Evolutionary conservation across 2,888 invertebrate genomes (phyloP), one percentile per base, ranked within the genome.

Genomic region (Cinara cedri): DNA sequence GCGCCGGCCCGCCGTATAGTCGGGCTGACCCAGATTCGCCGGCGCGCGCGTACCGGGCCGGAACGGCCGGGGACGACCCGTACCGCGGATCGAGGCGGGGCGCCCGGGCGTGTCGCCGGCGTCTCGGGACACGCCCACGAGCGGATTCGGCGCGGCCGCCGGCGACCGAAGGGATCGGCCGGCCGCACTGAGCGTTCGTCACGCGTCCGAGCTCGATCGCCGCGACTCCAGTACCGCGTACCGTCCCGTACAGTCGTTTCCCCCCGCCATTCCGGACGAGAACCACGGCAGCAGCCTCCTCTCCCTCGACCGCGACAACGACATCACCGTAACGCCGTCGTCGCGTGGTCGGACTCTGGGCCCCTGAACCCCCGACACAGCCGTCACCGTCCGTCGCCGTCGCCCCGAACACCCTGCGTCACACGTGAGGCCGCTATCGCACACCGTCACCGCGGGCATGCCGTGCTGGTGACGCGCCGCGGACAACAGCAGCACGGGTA

Each of bases 111-210:
- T 57, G 34, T 26, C 60, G 34, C 49, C 19, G 46, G 21, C 11
- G 9, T 9, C 26, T 26, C 21, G 46, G 13, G 70, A 21, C 78
- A 70, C 78, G 78, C 78, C 78, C 34, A 70, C 51, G 78, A 70
- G 60, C 78, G 68, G 60, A 62, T 70, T 60, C 78, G 78, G 70
- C 78, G 78, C 60, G 51, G 60, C 51, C 60, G 60, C 51, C 60
- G 60, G 70, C 51, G 26, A 19, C 60, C 60, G 57, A 68, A 70
- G 78, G 70, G 78, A 57, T 51, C 78, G 70, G 51, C 57, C 68
- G 76, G 46, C 26, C 78, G 78, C 78, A 78, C 78, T 78, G 78
- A 78, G 78, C 78, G 78, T 78, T 49, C 78, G 78, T 78, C 78
- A 78, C 78, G 78, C 70, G 78, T 60, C 78, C 78, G 78, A 78